phyloP scores from a whole-genome alignment of 2,797 vertebrate species.

The Natrix natrix region DNA sequence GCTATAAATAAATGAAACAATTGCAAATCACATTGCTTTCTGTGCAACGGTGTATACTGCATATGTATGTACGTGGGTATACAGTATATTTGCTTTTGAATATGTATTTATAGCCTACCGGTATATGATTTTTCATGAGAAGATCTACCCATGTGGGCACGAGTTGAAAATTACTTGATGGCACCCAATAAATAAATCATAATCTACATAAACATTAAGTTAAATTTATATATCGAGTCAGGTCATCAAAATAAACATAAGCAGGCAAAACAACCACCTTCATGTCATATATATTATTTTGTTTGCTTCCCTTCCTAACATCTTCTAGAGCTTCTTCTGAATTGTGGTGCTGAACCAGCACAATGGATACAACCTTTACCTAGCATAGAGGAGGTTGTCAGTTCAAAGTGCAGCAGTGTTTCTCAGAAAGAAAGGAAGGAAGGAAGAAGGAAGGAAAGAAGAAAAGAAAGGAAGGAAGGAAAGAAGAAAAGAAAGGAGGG shows the following conservation, averaged over 20 bases:
- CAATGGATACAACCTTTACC: neutral
- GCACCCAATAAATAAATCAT: neutral
- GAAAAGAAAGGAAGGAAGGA: too few species aligned
- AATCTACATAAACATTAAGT: neutral
- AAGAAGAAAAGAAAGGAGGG: too few species aligned
- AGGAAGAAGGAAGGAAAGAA: too few species aligned
- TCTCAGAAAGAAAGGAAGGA: too few species aligned
- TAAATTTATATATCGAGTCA: neutral
- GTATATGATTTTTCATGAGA: neutral
- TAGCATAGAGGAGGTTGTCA: neutral
- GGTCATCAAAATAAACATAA: neutral
- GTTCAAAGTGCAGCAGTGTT: neutral
- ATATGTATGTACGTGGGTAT: neutral
- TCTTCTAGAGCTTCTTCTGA: too few species aligned
- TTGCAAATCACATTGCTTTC: neutral
- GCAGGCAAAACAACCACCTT: neutral
- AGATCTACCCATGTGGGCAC: neutral
- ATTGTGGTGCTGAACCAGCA: neutral
- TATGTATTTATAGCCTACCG: neutral
- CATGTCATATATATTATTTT: too few species aligned
- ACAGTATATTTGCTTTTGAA: neutral
- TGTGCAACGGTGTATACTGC: neutral
- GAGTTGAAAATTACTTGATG: neutral
- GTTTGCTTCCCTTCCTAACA: too few species aligned
- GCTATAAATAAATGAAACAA: neutral